Base-by-base conservation (phyloP, 2,888 invertebrate genomes). In the Megamerina dolium region DNA sequence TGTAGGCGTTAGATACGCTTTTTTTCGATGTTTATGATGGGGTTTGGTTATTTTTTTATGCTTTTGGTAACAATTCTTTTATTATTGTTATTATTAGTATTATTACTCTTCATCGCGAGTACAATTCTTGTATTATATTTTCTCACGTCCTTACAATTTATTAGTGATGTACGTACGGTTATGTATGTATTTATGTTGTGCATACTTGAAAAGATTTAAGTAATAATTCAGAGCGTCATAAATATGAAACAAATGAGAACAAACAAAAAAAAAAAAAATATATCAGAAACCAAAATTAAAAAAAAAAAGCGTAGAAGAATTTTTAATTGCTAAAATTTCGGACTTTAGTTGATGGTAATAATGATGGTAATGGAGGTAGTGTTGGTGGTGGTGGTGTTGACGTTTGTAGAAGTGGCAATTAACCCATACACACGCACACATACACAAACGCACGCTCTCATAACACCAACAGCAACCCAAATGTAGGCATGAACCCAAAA, bases 121-220 rank as follows among this genome's bases (percentile, higher is more conserved):
- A n/a, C 13, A 13, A 12, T 20, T 29, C 12, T 17, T 6, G 3
- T 39, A 16, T 39, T 27, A 18, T 3, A 20, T 38, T 38, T 38
- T 38, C 38, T 38, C 38, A 38, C 38, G 38, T 38, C 38, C 38
- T 38, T 29, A 38, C 38, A 38, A 30, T 30, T 29, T 38, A 37
- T 37, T 13, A 29, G 14, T n/a, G n/a, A n/a, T n/a, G n/a, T n/a
- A n/a, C n/a, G n/a, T n/a, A n/a, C n/a, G n/a, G n/a, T n/a, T n/a
- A n/a, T n/a, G n/a, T n/a, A n/a, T n/a, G n/a, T n/a, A n/a, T n/a
- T n/a, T n/a, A n/a, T n/a, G n/a, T n/a, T n/a, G n/a, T n/a, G n/a
- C n/a, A n/a, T n/a, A n/a, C n/a, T n/a, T n/a, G n/a, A n/a, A n/a
- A n/a, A 31, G 13, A 31, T 31, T 31, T 13, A 13, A 31, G 31